Conservation (phyloP, 2,113 vertebrate species). For the Corythoichthys intestinalis region DNA sequence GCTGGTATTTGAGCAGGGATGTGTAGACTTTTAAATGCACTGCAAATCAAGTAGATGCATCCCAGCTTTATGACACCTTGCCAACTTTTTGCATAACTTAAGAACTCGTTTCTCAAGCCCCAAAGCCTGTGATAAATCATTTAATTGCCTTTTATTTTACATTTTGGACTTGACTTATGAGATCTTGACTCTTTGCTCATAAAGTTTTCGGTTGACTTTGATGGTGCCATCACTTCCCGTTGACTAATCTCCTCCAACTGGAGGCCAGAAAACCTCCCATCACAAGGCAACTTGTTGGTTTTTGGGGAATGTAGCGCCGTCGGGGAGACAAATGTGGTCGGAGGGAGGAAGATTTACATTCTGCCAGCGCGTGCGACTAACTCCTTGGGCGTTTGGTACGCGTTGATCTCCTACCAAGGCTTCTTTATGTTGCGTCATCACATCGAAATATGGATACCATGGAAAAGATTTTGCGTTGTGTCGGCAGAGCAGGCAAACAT, state of each 20-base stretch:
- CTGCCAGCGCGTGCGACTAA: neutral
- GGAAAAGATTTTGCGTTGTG: neutral
- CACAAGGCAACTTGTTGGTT: neutral
- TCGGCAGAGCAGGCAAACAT: neutral
- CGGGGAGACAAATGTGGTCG: neutral
- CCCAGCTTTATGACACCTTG: neutral
- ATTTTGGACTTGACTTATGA: neutral
- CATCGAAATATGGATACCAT: neutral
- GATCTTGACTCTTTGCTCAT: neutral
- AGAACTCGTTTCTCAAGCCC: neutral
- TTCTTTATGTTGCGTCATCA: slow-evolving; percentile 2
- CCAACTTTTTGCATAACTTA: neutral
- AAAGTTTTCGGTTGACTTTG: neutral
- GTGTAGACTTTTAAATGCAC: neutral
- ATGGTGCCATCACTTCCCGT: neutral
- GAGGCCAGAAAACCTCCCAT: neutral
- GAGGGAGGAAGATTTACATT: slow-evolving; percentile 1
- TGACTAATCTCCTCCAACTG: neutral
- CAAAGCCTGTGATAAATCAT: neutral
- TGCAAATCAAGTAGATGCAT: neutral
- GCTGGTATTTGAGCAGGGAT: neutral
- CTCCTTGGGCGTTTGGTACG: neutral
- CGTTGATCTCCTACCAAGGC: neutral
- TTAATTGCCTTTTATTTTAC: neutral
- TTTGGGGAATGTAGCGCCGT: neutral